Evolutionary conservation across 2,888 invertebrate genomes (phyloP).

Genomic region (Chesias legatella): DNA sequence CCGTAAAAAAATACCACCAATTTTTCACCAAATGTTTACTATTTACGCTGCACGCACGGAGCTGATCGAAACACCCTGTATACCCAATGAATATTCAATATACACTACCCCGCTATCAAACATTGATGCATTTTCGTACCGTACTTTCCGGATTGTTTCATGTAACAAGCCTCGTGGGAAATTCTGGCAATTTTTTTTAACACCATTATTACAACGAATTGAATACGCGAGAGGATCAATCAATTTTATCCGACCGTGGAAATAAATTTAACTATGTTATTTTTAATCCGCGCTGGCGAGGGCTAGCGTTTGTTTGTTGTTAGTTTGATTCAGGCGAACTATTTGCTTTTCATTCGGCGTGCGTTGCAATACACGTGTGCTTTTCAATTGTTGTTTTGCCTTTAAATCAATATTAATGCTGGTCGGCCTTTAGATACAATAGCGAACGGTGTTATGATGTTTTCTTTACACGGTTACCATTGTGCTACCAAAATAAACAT

Average conservation of each 20-base stretch:
- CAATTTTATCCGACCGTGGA: constrained; percentile 15
- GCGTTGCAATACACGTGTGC: constrained; percentile 12
- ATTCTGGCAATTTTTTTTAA: constrained; percentile 30
- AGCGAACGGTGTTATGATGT: constrained; percentile 13
- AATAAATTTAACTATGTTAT: constrained; percentile 19
- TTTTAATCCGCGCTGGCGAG: constrained; percentile 14
- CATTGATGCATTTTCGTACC: constrained; percentile 51
- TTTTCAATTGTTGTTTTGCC: constrained; percentile 14
- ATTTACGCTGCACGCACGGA: constrained; percentile 47
- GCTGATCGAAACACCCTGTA: constrained; percentile 38
- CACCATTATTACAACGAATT: constrained; percentile 33
- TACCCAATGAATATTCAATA: constrained; percentile 32
- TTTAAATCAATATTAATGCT: constrained; percentile 20
- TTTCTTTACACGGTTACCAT: constrained; percentile 4
- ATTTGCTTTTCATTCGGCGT: constrained; percentile 21
- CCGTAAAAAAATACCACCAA: constrained; percentile 31
- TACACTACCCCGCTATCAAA: constrained; percentile 32
- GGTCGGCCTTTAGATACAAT: constrained; percentile 16
- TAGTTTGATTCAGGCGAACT: constrained; percentile 18
- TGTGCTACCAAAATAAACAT: constrained; percentile 6
- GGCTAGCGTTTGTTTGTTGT: constrained; percentile 20
- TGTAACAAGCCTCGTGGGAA: constrained; percentile 42
- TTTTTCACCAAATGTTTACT: constrained; percentile 49
- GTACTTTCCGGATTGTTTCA: constrained; percentile 43
- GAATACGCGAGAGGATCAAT: constrained; percentile 23